These are phyloP conservation scores for Eupeodes luniger DNA, from an alignment of 2,888 invertebrate genomes.

Conservation along the genomic window DNA sequence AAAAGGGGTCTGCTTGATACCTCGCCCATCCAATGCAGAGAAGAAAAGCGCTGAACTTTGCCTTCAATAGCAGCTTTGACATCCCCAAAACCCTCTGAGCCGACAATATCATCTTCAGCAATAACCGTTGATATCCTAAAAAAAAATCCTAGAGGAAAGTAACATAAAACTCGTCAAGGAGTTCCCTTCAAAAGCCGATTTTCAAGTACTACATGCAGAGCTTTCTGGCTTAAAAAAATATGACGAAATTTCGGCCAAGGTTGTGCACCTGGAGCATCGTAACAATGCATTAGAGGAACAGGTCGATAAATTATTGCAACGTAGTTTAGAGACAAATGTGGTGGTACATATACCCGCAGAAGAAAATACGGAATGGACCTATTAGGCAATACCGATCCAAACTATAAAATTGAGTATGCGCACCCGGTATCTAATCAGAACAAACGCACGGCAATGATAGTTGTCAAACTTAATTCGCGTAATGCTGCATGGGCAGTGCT, in stretches of 20 bases:
- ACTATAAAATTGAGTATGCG: background rate
- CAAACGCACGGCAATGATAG: background rate
- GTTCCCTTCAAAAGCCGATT: background rate
- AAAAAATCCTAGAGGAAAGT: background rate
- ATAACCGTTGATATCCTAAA: background rate
- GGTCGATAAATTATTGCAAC: too few relatives aligned
- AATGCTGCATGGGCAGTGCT: background rate
- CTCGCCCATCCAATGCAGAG: background rate
- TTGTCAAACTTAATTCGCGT: background rate
- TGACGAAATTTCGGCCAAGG: background rate
- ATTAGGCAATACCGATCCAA: too few relatives aligned
- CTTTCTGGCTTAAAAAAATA: slow-evolving; percentile 12
- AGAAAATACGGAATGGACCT: background rate
- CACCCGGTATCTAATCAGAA: background rate
- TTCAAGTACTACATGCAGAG: background rate
- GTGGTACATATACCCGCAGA: background rate
- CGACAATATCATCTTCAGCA: background rate
- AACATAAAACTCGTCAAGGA: too few relatives aligned
- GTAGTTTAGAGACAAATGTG: too few relatives aligned
- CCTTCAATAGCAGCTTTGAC: background rate
- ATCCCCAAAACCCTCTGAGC: background rate
- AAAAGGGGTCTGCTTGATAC: background rate
- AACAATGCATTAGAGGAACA: background rate
- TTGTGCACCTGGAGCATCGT: background rate
- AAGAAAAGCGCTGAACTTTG: background rate